Base-by-base conservation (phyloP, 2,113 vertebrate genomes). In the Etheostoma cragini region DNA sequence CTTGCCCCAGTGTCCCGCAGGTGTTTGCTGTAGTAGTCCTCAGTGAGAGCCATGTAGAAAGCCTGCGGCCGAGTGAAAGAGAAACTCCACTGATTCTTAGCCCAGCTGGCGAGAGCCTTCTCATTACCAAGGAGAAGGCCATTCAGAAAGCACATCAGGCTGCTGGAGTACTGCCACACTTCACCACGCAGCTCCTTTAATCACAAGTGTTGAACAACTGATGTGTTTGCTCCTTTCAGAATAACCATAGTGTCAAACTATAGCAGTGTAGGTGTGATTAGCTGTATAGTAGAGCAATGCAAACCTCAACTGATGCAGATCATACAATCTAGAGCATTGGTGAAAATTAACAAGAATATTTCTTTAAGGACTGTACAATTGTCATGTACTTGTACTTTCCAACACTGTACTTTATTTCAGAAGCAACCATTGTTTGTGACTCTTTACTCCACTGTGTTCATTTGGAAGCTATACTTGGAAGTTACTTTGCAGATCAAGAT, bases 141-240 rank as follows among this genome's bases (percentile, higher is more conserved):
- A 1, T 96, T 93, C 33, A 95, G 0, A 76, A 97, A 97, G 85
- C 97, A 97, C 94, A 98, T 96, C 87, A 97, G 92, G 0, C 62
- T 70, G 72, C 96, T 94, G 77, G 90, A 80, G 52, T 95, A 96
- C 1, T 93, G 93, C 97, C 97, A 97, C 56, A 93, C 89, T 83
- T 98, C 96, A 30, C 95, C 95, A 85, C 89, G 94, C 81, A 97
- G 88, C 71, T 97, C 96, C 97, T 97, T 81, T 50, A 88, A 60
- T 82, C 80, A 73, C 86, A 85, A 87, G 85, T 74, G 75, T 75
- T 76, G 61, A 78, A 66, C 71, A 81, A 53, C 17, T 49, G 26
- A 62, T 14, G 22, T 65, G 56, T 58, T 78, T 90, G 78, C 76
- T 76, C 47, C 81, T 93, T 90, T 85, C 67, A 89, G 2, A 82